These are phyloP conservation scores for Zoanthus sansibaricus DNA, from an alignment of 92 coral and sea anemone species.

Conservation along the genomic window DNA sequence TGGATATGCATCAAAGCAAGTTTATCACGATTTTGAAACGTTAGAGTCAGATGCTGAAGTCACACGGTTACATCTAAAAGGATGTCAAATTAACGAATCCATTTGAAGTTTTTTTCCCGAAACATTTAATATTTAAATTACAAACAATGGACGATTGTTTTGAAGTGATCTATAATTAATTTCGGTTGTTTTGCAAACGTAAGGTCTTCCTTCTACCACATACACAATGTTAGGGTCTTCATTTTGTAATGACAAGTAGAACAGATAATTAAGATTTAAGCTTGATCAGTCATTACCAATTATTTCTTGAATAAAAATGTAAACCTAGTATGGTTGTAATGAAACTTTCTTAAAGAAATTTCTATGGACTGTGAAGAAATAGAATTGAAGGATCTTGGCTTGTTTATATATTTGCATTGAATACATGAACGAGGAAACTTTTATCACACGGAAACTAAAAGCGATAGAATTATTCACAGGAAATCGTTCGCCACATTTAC, in stretches of 20 bases:
- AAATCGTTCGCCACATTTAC: background rate
- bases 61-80: slow-evolving; percentile 29
- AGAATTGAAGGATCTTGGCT: background rate
- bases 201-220: background rate
- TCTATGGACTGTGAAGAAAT: background rate
- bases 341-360: background rate
- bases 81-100: background rate
- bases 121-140: slow-evolving; percentile 7
- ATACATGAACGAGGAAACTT: slow-evolving; percentile 6
- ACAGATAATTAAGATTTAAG: background rate
- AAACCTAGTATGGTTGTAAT: background rate
- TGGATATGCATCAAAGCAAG: background rate
- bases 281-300: background rate
- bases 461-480: background rate
- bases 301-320: background rate
- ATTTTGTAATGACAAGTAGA: background rate
- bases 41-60: background rate
- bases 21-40: background rate
- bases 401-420: background rate
- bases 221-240: background rate
- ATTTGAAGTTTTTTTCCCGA: slow-evolving; percentile 14
- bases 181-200: background rate
- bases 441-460: background rate
- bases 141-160: slow-evolving; percentile 8
- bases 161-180: background rate